These are phyloP conservation scores for Microtus oregoni DNA, from an alignment of 2,113 vertebrate genomes.

Conservation along the genomic window DNA sequence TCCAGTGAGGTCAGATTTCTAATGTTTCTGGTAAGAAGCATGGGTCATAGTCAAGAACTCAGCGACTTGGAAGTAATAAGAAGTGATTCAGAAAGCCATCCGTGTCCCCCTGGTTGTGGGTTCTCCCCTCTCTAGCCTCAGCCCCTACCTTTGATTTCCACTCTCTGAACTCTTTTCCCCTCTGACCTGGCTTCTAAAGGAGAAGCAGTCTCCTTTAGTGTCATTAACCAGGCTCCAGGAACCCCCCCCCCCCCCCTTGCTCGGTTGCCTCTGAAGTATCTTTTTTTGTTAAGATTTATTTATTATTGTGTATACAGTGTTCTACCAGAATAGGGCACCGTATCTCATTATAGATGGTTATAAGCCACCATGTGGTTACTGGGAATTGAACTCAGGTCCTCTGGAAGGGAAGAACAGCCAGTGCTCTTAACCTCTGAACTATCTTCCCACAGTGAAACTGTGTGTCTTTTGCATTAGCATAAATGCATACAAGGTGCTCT, in stretches of 20 bases:
- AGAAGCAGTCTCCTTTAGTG: constrained; percentile 17
- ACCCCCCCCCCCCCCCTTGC: constrained; percentile 86
- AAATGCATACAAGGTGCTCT: constrained; percentile 50
- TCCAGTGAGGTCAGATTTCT: constrained; percentile 10
- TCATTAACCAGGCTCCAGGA: constrained; percentile 56
- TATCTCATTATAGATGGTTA: no score
- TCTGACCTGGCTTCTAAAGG: constrained; percentile 37
- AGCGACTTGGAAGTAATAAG: neutral
- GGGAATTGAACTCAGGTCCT: no score
- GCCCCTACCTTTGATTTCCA: neutral
- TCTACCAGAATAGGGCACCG: no score
- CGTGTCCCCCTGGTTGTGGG: neutral
- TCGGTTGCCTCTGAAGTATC: constrained; percentile 54
- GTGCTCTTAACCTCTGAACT: no score
- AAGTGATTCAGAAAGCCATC: neutral
- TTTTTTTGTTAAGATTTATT: constrained; percentile 33
- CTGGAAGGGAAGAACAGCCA: no score
- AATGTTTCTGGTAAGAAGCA: constrained; percentile 9
- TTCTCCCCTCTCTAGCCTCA: constrained; percentile 3
- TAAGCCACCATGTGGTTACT: no score
- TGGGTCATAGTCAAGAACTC: neutral
- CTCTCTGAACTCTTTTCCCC: neutral
- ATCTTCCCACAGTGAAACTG: no score
- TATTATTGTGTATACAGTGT: no score
- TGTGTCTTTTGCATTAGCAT: constrained; percentile 59